Percentiles rank a stretch among this genome's conserved stretches.
These are phyloP conservation scores for Phymorhynchus buccinoides DNA, from an alignment of 1,140 invertebrate genomes.

Conservation along the genomic window DNA sequence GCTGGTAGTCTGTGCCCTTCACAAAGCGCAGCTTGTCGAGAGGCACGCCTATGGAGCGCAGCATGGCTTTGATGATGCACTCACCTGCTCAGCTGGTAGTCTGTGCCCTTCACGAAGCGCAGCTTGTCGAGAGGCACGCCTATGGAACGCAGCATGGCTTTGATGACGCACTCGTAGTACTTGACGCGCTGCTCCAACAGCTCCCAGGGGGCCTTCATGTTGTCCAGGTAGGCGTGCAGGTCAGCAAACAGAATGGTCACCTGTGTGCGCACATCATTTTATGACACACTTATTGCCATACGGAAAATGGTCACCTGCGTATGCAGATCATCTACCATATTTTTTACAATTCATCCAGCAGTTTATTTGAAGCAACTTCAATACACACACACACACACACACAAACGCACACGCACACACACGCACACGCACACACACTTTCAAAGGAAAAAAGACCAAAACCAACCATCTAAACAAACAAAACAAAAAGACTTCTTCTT, in stretches of 20 bases:
- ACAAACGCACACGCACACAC: too few species aligned
- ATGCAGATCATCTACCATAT: too few species aligned
- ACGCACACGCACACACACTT: too few species aligned
- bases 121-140: slow-evolving; percentile 95
- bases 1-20: slow-evolving; percentile 94
- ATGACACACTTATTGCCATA: too few species aligned
- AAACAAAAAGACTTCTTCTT: too few species aligned
- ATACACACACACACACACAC: too few species aligned
- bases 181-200: slow-evolving; percentile 87
- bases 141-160: slow-evolving; percentile 94
- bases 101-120: slow-evolving; percentile 95
- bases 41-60: slow-evolving; percentile 92
- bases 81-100: slow-evolving; percentile 92
- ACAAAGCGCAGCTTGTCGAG: slow-evolving; percentile 97
- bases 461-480: too few species aligned
- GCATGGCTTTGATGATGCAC: slow-evolving; percentile 91
- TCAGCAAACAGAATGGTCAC: slow-evolving; percentile 98
- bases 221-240: slow-evolving; percentile 98
- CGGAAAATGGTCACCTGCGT: too few species aligned
- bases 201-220: slow-evolving; percentile 99
- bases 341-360: too few species aligned
- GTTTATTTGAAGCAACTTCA: too few species aligned
- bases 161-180: slow-evolving; percentile 97
- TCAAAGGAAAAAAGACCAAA: too few species aligned
- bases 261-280: slow-evolving; percentile 71